phyloP scores from a whole-genome alignment of 2,888 invertebrate genomes.

The Lochmaea capreae region DNA sequence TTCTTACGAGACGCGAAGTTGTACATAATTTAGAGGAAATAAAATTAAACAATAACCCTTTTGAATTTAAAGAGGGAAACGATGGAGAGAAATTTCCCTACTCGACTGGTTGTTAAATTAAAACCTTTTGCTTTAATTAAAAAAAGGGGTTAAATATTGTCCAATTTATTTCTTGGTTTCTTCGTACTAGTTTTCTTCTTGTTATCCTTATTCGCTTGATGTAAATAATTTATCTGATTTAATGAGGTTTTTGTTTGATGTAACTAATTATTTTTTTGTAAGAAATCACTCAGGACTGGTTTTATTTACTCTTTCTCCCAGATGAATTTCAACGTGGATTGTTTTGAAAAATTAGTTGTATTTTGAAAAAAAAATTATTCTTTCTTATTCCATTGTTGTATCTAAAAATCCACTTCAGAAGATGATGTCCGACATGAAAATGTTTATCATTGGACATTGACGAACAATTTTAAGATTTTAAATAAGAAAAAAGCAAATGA shows the following conservation, averaged over 20 bases:
- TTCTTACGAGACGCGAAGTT: neutral
- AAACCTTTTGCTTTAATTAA: constrained; percentile 16
- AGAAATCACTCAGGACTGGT: neutral
- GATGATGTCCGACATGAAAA: too few relatives aligned
- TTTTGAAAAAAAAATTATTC: too few relatives aligned
- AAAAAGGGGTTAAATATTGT: constrained; percentile 14
- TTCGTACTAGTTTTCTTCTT: neutral
- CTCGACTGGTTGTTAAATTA: constrained; percentile 2
- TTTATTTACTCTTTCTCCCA: neutral
- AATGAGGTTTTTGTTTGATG: constrained; percentile 16
- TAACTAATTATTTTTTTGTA: neutral
- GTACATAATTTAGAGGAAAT: constrained; percentile 9
- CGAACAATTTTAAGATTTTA: too few relatives aligned
- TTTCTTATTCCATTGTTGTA: too few relatives aligned
- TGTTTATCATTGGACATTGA: too few relatives aligned
- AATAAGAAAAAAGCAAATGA: too few relatives aligned
- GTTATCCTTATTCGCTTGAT: neutral
- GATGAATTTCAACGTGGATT: neutral
- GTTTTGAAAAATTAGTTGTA: neutral
- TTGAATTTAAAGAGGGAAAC: neutral
- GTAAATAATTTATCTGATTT: constrained; percentile 19
- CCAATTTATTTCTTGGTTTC: constrained; percentile 8
- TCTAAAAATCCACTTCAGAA: too few relatives aligned
- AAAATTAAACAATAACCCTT: constrained; percentile 21
- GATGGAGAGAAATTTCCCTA: neutral